phyloP scores from a whole-genome alignment of 2,888 invertebrate genomes.

The Euproctis similis region DNA sequence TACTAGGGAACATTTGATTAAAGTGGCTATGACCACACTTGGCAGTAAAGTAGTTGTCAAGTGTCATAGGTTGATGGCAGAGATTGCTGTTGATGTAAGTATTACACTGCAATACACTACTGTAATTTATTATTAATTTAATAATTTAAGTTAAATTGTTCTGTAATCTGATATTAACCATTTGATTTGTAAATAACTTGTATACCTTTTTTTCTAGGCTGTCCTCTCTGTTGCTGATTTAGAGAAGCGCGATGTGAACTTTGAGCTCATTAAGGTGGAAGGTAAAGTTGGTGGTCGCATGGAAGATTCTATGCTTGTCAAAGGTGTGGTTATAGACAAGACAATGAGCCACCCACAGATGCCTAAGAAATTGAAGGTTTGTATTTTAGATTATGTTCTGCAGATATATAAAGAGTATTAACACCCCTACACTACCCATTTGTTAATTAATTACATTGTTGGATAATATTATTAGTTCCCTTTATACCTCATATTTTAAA shows the following conservation, averaged over 20 bases:
- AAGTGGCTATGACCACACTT: conserved; percentile 98
- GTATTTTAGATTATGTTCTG: background rate
- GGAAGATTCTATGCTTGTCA: conserved; percentile 97
- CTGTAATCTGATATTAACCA: too few species aligned
- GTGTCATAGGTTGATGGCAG: conserved; percentile 97
- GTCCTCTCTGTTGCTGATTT: conserved; percentile 97
- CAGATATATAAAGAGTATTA: too few species aligned
- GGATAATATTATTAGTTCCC: too few species aligned
- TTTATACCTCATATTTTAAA: too few species aligned
- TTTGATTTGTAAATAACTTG: too few species aligned
- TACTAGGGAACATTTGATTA: conserved; percentile 90
- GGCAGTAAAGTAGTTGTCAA: conserved; percentile 99
- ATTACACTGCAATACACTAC: too few species aligned
- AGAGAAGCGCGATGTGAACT: conserved; percentile 96
- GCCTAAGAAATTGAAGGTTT: conserved; percentile 88
- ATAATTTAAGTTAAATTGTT: too few species aligned
- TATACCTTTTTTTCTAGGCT: too few species aligned
- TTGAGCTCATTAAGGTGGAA: conserved; percentile 98
- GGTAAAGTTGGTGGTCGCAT: conserved; percentile 97
- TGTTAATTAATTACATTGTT: too few species aligned
- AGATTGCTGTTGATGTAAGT: conserved; percentile 91
- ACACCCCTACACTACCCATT: too few species aligned
- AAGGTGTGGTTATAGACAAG: conserved; percentile 98
- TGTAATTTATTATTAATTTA: too few species aligned
- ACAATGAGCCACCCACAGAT: conserved; percentile 99